These are phyloP conservation scores for Rallus limicola DNA, from an alignment of 2,113 vertebrate species.

Conservation along the genomic window DNA sequence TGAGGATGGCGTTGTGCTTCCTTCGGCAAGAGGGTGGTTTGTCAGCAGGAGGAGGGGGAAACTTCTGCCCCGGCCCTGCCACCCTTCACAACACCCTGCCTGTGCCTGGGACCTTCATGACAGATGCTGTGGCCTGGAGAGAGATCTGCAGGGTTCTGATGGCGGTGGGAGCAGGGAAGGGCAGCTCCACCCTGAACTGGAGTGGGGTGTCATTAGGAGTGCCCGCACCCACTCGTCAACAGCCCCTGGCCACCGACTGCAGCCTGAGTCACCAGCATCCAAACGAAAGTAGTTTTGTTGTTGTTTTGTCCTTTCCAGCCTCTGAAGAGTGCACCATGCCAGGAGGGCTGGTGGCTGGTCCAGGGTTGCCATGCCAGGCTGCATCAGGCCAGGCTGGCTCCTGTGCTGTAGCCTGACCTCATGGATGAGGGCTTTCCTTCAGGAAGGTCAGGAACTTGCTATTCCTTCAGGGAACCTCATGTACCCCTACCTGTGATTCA, in stretches of 20 bases:
- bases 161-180: not conserved
- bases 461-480: not conserved
- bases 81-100: not conserved
- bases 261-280: slow-evolving; percentile 60
- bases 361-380: not conserved
- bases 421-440: not conserved
- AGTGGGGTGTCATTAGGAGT: slow-evolving; percentile 62
- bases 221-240: slow-evolving; percentile 34
- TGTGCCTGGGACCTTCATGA: slow-evolving; percentile 43
- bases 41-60: not conserved
- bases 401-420: not conserved
- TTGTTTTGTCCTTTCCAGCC: slow-evolving; percentile 36
- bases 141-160: not conserved
- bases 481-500: not conserved
- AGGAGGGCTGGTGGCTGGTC: not conserved
- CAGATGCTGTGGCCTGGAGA: slow-evolving; percentile 21
- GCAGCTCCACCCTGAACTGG: slow-evolving; percentile 42
- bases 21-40: not conserved
- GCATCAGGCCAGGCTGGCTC: not conserved
- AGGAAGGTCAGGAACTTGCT: not conserved
- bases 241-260: not conserved
- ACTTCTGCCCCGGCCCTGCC: not conserved
- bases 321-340: not conserved
- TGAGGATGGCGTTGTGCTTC: accelerated
- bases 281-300: slow-evolving; percentile 73